These are phyloP conservation scores for Alfaro cultratus DNA, from an alignment of 2,797 vertebrate species.

Conservation along the genomic window DNA sequence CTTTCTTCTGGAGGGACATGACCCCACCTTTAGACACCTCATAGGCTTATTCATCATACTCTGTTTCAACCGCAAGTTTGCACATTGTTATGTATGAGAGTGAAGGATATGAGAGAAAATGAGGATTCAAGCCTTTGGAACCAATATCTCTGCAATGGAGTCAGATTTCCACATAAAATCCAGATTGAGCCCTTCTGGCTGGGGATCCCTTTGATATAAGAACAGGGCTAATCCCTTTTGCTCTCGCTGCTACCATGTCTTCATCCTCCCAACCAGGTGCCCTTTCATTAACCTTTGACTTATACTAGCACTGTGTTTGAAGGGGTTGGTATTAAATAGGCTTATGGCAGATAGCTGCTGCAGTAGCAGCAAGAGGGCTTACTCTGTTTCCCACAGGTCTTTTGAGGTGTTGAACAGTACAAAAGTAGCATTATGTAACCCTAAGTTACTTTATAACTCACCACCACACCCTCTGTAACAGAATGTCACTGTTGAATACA, in stretches of 20 bases:
- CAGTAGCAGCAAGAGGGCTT: constrained; percentile 48
- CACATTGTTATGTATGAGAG: constrained; percentile 21
- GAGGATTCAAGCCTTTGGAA: constrained; percentile 57
- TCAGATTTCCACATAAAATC: constrained; percentile 81
- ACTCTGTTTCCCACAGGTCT: constrained; percentile 79
- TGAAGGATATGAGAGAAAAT: constrained; percentile 61
- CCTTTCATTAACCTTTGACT: constrained; percentile 89
- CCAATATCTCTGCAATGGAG: constrained; percentile 68
- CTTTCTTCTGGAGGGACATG: not conserved
- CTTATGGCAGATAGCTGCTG: constrained; percentile 78
- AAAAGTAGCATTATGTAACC: constrained; percentile 68
- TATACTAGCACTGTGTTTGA: constrained; percentile 79
- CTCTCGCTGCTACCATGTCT: constrained; percentile 81
- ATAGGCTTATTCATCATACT: constrained; percentile 2
- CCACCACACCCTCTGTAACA: constrained; percentile 19
- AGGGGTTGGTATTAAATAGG: constrained; percentile 80
- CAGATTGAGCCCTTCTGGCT: constrained; percentile 74
- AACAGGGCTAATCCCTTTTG: constrained; percentile 81
- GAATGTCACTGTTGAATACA: constrained; percentile 3
- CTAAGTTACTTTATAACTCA: constrained; percentile 39
- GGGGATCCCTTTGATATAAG: constrained; percentile 85
- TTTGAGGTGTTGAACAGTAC: constrained; percentile 62
- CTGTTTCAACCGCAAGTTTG: not conserved
- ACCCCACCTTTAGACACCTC: not conserved
- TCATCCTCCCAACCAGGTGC: constrained; percentile 82